phyloP scores from a whole-genome alignment of 2,797 vertebrate species.

The Choloepus didactylus region DNA sequence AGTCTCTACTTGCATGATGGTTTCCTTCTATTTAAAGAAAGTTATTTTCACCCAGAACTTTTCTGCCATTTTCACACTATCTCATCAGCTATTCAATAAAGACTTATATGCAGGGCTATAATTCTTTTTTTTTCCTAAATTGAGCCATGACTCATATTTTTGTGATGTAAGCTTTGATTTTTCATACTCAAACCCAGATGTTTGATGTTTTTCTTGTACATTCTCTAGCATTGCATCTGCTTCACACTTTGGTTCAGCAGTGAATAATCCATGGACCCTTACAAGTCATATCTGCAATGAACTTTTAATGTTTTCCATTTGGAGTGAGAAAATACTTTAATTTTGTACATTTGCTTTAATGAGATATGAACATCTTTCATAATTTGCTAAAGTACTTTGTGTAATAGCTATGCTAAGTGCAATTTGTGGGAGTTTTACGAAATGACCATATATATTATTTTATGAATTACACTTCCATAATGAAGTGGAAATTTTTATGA shows the following conservation, averaged over 20 bases:
- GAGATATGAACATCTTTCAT: not conserved
- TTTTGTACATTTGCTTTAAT: not conserved
- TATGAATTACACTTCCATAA: not conserved
- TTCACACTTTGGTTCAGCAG: not conserved
- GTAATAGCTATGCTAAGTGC: not conserved
- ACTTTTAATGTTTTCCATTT: not conserved
- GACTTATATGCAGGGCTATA: conserved; percentile 45
- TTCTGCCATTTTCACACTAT: conserved; percentile 49
- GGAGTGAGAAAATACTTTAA: not conserved
- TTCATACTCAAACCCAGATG: conserved; percentile 59
- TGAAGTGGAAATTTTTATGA: not conserved
- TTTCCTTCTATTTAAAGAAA: conserved; percentile 70
- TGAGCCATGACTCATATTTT: conserved; percentile 59
- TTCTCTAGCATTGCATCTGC: not conserved
- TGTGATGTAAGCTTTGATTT: conserved; percentile 42
- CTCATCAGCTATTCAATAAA: conserved; percentile 72
- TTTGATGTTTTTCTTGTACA: not conserved
- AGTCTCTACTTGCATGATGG: not conserved
- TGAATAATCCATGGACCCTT: not conserved
- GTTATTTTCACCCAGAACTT: conserved; percentile 63
- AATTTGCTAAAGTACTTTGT: not conserved
- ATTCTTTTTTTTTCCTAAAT: conserved; percentile 57
- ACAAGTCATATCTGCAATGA: not conserved
- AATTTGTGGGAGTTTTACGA: not conserved
- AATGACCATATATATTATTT: not conserved